These are phyloP conservation scores for Stichodactyla mertensii DNA, from an alignment of 64 coral and sea anemone genomes.

Conservation along the genomic window DNA sequence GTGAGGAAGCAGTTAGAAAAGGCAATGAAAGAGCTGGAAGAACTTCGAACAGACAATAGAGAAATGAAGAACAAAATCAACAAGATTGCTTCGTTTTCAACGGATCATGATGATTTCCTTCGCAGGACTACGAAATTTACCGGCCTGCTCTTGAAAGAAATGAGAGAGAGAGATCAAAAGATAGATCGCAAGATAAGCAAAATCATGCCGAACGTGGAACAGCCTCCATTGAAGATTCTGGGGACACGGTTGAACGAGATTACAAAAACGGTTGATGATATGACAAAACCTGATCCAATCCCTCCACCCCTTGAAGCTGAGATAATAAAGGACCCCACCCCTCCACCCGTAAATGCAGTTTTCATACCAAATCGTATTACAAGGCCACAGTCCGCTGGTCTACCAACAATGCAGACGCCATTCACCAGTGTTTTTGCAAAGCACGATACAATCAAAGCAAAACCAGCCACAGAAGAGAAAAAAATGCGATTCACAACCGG, in stretches of 20 bases:
- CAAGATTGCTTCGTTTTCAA: conserved; percentile 39
- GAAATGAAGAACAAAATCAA: conserved; percentile 67
- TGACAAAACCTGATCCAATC: conserved; percentile 1
- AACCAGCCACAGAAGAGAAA: not conserved
- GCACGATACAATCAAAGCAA: not conserved
- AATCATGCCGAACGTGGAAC: not conserved
- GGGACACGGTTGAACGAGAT: conserved; percentile 35
- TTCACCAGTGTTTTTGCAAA: not conserved
- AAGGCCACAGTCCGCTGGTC: not conserved
- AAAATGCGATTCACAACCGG: not conserved
- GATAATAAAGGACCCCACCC: not conserved
- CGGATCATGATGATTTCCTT: conserved; percentile 29
- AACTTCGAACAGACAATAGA: conserved; percentile 54
- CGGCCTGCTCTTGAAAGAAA: conserved; percentile 39
- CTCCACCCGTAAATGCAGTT: not conserved
- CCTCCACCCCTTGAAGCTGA: not conserved
- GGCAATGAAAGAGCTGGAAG: conserved; percentile 60
- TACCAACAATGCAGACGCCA: not conserved
- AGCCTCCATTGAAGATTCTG: conserved; percentile 17
- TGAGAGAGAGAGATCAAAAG: conserved; percentile 43
- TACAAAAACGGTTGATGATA: conserved; percentile 32
- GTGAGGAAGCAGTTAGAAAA: conserved; percentile 47
- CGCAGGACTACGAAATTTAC: conserved; percentile 64
- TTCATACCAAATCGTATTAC: not conserved
- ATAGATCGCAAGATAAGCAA: not conserved